Conservation (phyloP, 2,797 vertebrate genomes). For the Choloepus didactylus region DNA sequence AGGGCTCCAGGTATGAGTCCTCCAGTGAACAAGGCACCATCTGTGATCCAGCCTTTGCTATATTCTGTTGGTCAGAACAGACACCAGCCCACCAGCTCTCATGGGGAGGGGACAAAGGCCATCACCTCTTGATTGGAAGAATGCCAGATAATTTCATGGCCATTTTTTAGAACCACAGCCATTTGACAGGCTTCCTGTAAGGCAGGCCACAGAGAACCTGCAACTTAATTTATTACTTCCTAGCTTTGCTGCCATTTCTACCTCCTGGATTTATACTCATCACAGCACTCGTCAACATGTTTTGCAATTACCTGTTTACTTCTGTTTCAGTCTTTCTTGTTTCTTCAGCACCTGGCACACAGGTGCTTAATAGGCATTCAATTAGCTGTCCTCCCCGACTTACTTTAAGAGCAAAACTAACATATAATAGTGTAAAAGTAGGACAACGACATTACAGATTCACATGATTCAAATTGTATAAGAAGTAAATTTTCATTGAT, state of each 20-base stretch:
- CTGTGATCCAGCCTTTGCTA: not conserved
- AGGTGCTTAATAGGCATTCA: constrained; percentile 53
- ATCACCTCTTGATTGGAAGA: not conserved
- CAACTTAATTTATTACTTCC: constrained; percentile 6
- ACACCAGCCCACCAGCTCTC: not conserved
- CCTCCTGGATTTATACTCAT: not conserved
- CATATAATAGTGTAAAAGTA: constrained; percentile 16
- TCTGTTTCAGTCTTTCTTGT: constrained; percentile 49
- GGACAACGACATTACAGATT: constrained; percentile 45
- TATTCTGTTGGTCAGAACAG: not conserved
- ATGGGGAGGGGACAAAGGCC: not conserved
- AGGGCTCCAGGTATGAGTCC: not conserved
- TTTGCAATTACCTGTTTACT: constrained; percentile 47
- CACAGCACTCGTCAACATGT: not conserved
- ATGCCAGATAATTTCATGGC: not conserved
- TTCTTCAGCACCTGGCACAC: not conserved
- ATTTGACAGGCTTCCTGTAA: not conserved
- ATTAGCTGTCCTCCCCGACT: constrained; percentile 44
- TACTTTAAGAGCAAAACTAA: constrained; percentile 47
- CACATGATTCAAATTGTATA: not conserved
- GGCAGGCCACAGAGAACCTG: not conserved
- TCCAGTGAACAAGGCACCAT: not conserved
- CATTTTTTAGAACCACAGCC: not conserved
- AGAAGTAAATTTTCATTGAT: constrained; percentile 44
- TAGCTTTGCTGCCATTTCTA: not conserved